Base-by-base conservation (phyloP, 2,113 vertebrate species). In the Anoura caudifer region DNA sequence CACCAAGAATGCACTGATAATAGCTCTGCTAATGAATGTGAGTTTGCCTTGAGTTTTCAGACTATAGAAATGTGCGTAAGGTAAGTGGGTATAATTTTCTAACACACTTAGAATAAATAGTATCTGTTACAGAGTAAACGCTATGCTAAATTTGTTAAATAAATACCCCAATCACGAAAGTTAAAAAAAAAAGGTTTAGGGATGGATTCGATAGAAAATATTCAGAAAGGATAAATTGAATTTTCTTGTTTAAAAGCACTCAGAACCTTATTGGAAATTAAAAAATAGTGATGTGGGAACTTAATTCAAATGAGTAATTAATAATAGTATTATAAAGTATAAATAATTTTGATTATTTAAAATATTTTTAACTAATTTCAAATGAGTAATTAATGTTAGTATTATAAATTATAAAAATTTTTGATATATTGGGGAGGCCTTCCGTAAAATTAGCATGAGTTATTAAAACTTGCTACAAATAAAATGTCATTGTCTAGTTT, bases 401-500 rank as follows among this genome's bases (percentile, higher is more conserved):
- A 52, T 52, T 85, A 79, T 72, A 85, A 91, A 17, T 75, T 82
- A 24, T 86, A 85, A 87, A 54, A 84, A 67, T 36, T 94, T 94
- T 76, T 76, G n/a, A 76, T 91, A 31, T 36, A n/a, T 77, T 82
- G 85, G 22, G 24, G 26, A 80, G 7, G 19, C 36, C 69, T 87
- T 90, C 26, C 45, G 81, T 97, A 92, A 95, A 94, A 87, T 84
- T 92, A 38, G 5, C 56, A 52, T 75, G 70, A 41, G 33, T 84
- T 96, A 73, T 86, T 92, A 96, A 95, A 87, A 52, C 28, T 96
- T 96, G 31, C 72, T 91, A 41, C 41, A 77, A 41, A 72, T 93
- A 85, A 94, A 89, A 85, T 82, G 31, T n/a, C 43, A 43, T 45
- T 83, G 12, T 93, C 47, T 87, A 69, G 31, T 91, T 94, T 93